Percentiles rank a stretch among this genome's conserved stretches.
phyloP scores from a whole-genome alignment of 1,140 invertebrate genomes.

The Phthorimaea operculella region DNA sequence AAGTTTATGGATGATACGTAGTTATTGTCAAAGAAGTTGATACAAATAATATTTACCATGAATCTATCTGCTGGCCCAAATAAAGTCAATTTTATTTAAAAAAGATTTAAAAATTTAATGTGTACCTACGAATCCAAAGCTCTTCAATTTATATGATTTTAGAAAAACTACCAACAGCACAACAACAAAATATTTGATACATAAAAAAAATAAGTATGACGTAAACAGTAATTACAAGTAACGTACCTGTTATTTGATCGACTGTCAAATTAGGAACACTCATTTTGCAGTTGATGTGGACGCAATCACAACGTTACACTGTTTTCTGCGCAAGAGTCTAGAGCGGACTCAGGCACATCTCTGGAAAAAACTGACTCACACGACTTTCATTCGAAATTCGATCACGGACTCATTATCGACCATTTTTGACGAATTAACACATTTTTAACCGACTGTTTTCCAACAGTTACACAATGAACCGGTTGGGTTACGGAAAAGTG shows the following conservation, averaged over 20 bases:
- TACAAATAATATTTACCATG: no score
- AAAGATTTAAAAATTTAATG: no score
- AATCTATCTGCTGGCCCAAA: no score
- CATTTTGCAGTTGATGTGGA: conserved; percentile 27
- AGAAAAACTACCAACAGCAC: no score
- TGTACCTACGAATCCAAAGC: no score
- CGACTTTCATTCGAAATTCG: conserved; percentile 41
- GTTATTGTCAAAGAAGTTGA: no score
- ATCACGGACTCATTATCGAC: conserved; percentile 27
- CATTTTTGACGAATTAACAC: conserved; percentile 39
- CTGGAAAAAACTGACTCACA: conserved; percentile 42
- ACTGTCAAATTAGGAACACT: conserved; percentile 60
- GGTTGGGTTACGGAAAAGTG: conserved; percentile 16
- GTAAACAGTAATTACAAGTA: neutral
- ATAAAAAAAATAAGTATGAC: no score
- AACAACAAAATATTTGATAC: no score
- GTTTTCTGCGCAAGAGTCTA: conserved; percentile 2
- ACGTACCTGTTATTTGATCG: conserved; percentile 54
- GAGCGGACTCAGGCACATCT: conserved; percentile 27
- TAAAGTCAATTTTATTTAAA: no score
- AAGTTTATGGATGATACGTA: no score
- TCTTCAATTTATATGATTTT: no score
- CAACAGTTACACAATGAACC: conserved; percentile 29
- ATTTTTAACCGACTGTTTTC: conserved; percentile 21
- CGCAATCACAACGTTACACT: conserved; percentile 19